Evolutionary conservation across 2,113 vertebrate genomes (phyloP).

Genomic region (Euleptes europaea): DNA sequence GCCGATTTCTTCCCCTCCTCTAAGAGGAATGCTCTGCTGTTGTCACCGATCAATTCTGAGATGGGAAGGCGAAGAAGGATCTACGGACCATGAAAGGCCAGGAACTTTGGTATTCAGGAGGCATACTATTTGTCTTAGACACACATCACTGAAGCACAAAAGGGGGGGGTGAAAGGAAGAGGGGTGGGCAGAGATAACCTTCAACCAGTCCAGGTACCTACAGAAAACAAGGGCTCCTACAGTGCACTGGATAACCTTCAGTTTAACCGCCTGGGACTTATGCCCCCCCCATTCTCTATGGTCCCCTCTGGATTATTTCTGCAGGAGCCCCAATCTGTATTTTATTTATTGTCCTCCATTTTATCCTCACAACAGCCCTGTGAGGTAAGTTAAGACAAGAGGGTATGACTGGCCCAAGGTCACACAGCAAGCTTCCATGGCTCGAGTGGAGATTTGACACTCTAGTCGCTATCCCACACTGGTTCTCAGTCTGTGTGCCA

Average conservation of each 20-base stretch:
- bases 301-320: neutral
- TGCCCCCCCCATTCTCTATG: too few species aligned
- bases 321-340: neutral
- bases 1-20: constrained; percentile 9
- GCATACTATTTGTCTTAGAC: constrained; percentile 6
- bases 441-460: too few species aligned
- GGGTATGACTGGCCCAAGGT: too few species aligned
- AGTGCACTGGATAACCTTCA: neutral
- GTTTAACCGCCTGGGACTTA: neutral
- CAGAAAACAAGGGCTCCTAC: neutral
- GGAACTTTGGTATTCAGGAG: constrained; percentile 1
- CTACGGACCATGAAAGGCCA: constrained; percentile 29
- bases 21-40: neutral
- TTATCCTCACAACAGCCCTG: too few species aligned
- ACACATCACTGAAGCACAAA: constrained; percentile 20
- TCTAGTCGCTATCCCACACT: too few species aligned
- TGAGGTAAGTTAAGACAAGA: too few species aligned
- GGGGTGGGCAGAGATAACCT: too few species aligned
- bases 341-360: neutral
- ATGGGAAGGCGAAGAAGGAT: neutral
- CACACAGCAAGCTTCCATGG: too few species aligned
- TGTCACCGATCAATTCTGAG: constrained; percentile 18
- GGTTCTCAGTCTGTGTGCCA: too few species aligned
- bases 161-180: too few species aligned
- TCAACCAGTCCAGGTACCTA: neutral